phyloP scores from a whole-genome alignment of 2,888 invertebrate genomes.

The Cerastis leucographa region DNA sequence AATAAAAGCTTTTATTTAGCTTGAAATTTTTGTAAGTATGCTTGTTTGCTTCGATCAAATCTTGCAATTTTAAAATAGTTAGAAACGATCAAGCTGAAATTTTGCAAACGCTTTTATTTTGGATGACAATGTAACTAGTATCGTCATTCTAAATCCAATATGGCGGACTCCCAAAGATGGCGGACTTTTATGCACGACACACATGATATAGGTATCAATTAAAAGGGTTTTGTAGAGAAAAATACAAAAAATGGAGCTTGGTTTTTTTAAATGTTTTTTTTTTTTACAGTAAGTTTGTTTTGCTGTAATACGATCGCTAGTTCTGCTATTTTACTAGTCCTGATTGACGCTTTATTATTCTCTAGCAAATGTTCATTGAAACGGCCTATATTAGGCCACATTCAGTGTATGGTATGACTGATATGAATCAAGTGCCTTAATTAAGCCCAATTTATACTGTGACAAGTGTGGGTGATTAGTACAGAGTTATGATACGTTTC shows the following conservation, averaged over 20 bases:
- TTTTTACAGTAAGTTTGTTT: not conserved
- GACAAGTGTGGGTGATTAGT: slow-evolving; percentile 26
- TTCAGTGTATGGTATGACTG: slow-evolving; percentile 7
- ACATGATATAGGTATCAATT: not conserved
- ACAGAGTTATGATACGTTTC: not conserved
- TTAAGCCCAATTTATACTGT: slow-evolving; percentile 28
- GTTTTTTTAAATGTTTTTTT: not conserved
- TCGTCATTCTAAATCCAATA: not conserved
- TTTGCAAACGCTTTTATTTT: too few species aligned
- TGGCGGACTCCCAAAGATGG: too few species aligned
- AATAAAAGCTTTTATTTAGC: not conserved
- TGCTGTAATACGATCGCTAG: not conserved
- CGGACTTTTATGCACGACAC: not conserved
- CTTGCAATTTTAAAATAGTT: too few species aligned
- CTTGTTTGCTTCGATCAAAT: too few species aligned
- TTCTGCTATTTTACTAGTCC: not conserved
- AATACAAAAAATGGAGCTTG: not conserved
- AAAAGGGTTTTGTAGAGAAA: not conserved
- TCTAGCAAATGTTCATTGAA: slow-evolving; percentile 1
- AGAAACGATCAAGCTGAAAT: too few species aligned
- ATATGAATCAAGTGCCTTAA: slow-evolving; percentile 22
- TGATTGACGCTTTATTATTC: slow-evolving; percentile 7
- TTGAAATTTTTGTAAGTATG: too few species aligned
- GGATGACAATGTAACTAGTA: too few species aligned
- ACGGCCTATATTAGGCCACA: slow-evolving; percentile 3